Base-by-base conservation (phyloP, 2,888 invertebrate species). In the Nemapogon koenigi region DNA sequence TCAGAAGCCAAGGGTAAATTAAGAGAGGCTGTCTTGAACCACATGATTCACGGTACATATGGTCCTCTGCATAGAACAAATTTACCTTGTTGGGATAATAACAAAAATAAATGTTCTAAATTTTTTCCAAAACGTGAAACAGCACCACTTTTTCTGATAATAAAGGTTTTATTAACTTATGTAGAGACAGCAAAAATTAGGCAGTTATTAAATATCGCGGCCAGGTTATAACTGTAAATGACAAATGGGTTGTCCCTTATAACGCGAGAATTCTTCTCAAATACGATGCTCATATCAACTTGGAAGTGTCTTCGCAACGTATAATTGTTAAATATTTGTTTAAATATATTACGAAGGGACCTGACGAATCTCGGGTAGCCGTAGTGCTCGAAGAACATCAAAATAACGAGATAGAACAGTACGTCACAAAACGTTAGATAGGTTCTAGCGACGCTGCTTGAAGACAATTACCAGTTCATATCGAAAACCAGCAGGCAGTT, bases 11-110 rank as follows among this genome's bases (percentile, higher is more conserved):
- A 15, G 10, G 35, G 35, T 26, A 36, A 26, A 26, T 36, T 36
- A 26, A 14, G 35, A n/a, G 11, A 16, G 35, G 35, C 26, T 6
- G 35, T 35, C 4, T 16, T 36, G 26, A n/a, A 16, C 3, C 35
- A 49, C 15, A 49, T 51, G 49, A 39, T 49, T 3, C 51, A 51
- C 35, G 49, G 48, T 4, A 49, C 48, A 19, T 49, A 46, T 18
- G 49, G 47, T 3, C 11, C 33, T 15, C 19, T 44, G 1, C 47
- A 49, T 19, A 3, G 4, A 1, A 19, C 25, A 7, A 38, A 39
- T 2, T 37, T 49, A 7, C 46, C 46, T 1, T 49, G 48, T 19
- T 48, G 49, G 47, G 30, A 41, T 27, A 35, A 46, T 7, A 31
- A 29, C 11, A 26, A 19, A 8, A 47, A 46, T 16, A 37, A 15